Base-by-base conservation (phyloP, 2,888 invertebrate genomes). In the Drosophila vallismaia region DNA sequence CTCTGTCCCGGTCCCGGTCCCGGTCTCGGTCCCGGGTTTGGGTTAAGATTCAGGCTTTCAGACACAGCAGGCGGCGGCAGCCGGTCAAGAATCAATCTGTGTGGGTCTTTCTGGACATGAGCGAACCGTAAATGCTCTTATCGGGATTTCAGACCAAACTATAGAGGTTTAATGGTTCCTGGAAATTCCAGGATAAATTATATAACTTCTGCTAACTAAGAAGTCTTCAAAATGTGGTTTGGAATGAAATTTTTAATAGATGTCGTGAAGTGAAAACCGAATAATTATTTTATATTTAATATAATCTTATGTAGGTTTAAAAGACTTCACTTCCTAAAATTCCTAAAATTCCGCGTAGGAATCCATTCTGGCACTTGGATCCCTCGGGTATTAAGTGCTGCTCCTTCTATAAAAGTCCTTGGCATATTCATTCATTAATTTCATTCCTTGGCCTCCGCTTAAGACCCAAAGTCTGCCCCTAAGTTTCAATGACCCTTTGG, bases 41-140 rank as follows among this genome's bases (percentile, higher is more conserved):
- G 36, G 45, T 28, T 46, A 12, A 14, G 33, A 28, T 45, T 26
- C 38, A 24, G 60, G 45, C 38, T 59, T 24, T 38, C 63, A 33
- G 60, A 62, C 77, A 63, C 86, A 83, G 81, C 84, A 71, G 86
- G 86, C 76, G 88, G 52, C 73, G 66, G 66, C 79, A 79, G 60
- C 70, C 70, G 60, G 62, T 54, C 54, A 45, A 49, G 71, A 56
- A 63, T 72, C 71, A 72, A 71, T 71, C 63, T 51, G 54, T 53
- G 50, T 36, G 55, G 29, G 50, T 33, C 36, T 45, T 4, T 24
- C 5, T 9, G 24, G 2, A 8, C 36, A 29, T 14, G 29, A 60
- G 26, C 77, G 86, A 74, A 55, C 12, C 50, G 42, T 24, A n/a
- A 33, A 75, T 86, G 67, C 86, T 45, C 80, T 80, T 14, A 14